Evolutionary conservation across 2,888 invertebrate genomes (phyloP).

Genomic region (Lysandra bellargus): DNA sequence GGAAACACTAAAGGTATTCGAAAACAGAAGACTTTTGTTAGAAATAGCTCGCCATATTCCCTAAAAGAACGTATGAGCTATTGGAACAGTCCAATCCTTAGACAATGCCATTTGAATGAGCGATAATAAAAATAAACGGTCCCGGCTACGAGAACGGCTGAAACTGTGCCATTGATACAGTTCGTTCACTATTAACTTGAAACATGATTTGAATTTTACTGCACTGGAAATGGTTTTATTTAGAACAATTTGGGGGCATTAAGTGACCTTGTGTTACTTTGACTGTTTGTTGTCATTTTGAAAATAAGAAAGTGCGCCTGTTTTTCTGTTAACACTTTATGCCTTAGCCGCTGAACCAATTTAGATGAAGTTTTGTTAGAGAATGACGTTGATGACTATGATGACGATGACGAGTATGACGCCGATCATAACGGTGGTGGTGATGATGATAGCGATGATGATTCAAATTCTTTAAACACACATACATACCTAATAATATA

Average conservation of each 20-base stretch:
- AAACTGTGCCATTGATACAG: not conserved
- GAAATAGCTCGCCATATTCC: not conserved
- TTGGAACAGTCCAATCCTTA: constrained; percentile 20
- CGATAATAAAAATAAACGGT: constrained; percentile 23
- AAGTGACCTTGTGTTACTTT: too few relatives aligned
- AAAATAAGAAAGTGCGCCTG: too few relatives aligned
- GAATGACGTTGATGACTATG: too few relatives aligned
- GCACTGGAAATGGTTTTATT: not conserved
- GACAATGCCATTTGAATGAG: constrained; percentile 23
- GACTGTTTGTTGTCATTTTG: too few relatives aligned
- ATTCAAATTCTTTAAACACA: too few relatives aligned
- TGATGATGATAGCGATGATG: too few relatives aligned
- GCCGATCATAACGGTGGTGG: too few relatives aligned
- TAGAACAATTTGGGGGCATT: not conserved
- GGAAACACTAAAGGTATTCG: not conserved
- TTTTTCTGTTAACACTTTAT: too few relatives aligned
- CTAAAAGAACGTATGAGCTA: not conserved
- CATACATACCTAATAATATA: too few relatives aligned
- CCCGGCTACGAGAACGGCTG: not conserved
- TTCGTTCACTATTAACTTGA: not conserved
- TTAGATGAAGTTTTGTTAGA: too few relatives aligned
- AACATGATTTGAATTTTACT: constrained; percentile 3
- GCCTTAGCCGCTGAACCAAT: too few relatives aligned
- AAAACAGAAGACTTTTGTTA: not conserved
- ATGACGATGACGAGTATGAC: too few relatives aligned